Base-by-base conservation (phyloP, 2,797 vertebrate species). In the Sebastes iracundus region DNA sequence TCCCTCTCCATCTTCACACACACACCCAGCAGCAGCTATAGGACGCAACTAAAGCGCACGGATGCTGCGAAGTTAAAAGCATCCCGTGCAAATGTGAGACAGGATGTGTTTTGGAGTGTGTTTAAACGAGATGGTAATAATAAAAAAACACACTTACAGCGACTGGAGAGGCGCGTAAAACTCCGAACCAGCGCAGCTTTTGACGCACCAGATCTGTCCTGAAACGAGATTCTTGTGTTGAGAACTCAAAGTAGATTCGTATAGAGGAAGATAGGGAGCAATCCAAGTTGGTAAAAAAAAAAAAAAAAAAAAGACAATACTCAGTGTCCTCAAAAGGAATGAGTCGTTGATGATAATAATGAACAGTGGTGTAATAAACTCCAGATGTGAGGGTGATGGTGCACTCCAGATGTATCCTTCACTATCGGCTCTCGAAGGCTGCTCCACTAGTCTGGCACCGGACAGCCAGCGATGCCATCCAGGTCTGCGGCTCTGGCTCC, bases 401-500 rank as follows among this genome's bases (percentile, higher is more conserved):
- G 64, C 52, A 5, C 42, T 16, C 56, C 25, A 12, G 22, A 46
- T 9, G 25, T 3, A 18, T 62, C 33, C 68, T 35, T 6, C 27
- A 1, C 55, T 14, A 8, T 14, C 63, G 25, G 70, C 27, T 69
- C 62, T 18, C 6, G 16, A 3, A 16, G 30, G 59, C 56, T 55
- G 77, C 55, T 70, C 13, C 77, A 38, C 35, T 38, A 16, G 32
- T 32, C 22, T 3, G 56, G 59, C 20, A 74, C 63, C 60, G 22
- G 74, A 46, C 56, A n/a, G 27, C 38, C 32, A 12, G 25, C 56
- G 63, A 42, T 56, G 72, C 68, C 81, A 72, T 74, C 68, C 69
- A 28, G 74, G 67, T 72, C 74, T 73, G 77, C 80, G 67, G 77
- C 22, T 72, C 49, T 4, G 71, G 74, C 33, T 72, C 49, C 4